Conservation (phyloP, 2,797 vertebrate genomes). For the Yasuhikotakia modesta region DNA sequence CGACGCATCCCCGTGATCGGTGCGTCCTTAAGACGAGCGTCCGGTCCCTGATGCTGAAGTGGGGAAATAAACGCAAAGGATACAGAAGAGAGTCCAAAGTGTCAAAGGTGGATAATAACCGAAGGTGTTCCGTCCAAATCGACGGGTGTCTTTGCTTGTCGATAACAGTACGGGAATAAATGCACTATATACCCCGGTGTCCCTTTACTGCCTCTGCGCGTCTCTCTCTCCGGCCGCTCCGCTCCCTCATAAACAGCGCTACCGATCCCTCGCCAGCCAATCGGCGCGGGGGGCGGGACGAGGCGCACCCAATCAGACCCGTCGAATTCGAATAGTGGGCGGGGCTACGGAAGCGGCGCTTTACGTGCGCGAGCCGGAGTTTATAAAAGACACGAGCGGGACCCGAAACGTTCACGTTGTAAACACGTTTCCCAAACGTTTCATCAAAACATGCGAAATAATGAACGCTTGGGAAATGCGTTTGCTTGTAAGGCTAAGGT, state of each 20-base stretch:
- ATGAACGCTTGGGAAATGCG: neutral
- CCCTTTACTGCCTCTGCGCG: conserved; percentile 57
- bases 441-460: neutral
- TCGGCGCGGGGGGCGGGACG: conserved; percentile 67
- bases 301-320: conserved; percentile 69
- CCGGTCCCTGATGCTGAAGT: conserved; percentile 42
- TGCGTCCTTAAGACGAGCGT: conserved; percentile 76
- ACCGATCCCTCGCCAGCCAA: conserved; percentile 90
- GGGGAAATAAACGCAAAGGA: neutral
- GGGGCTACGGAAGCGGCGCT: conserved; percentile 66
- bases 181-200: conserved; percentile 55
- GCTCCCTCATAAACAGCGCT: conserved; percentile 96
- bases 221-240: conserved; percentile 85
- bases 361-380: conserved; percentile 51
- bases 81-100: conserved; percentile 44
- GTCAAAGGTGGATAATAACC: conserved; percentile 14
- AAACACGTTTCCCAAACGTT: neutral
- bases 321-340: conserved; percentile 64
- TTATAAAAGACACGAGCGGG: conserved; percentile 48
- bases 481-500: conserved; percentile 9
- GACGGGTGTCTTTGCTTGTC: conserved; percentile 43
- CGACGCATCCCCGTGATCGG: conserved; percentile 67
- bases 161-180: conserved; percentile 57
- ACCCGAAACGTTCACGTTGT: conserved; percentile 41
- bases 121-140: conserved; percentile 24